These are phyloP conservation scores for Syrrhaptes paradoxus DNA, from an alignment of 2,113 vertebrate species.

Conservation along the genomic window DNA sequence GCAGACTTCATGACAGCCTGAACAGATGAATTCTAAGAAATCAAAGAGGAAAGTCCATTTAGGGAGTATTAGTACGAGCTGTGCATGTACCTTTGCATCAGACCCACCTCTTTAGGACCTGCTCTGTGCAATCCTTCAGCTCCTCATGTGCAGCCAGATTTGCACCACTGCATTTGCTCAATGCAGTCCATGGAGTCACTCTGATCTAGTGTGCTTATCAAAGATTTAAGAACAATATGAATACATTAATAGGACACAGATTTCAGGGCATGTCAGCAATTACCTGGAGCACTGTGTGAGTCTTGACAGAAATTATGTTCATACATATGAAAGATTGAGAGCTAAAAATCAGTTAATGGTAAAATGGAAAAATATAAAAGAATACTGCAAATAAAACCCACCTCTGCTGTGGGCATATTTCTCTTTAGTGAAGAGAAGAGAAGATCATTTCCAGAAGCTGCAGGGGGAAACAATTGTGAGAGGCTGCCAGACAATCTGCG, in stretches of 20 bases:
- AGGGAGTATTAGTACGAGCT: background rate
- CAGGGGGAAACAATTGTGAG: constrained; percentile 45
- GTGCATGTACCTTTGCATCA: background rate
- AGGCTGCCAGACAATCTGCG: constrained; percentile 42
- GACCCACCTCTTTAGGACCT: background rate
- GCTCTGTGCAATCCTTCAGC: background rate
- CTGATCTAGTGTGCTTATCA: background rate
- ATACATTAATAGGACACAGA: background rate
- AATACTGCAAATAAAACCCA: constrained; percentile 9
- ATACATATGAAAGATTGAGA: background rate
- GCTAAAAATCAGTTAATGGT: background rate
- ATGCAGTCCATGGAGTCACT: background rate
- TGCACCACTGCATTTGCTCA: background rate
- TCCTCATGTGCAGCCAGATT: background rate
- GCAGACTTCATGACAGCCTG: background rate
- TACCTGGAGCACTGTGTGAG: background rate
- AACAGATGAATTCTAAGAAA: background rate
- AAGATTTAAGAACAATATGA: background rate
- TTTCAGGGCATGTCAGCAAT: background rate
- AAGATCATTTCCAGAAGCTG: constrained; percentile 60
- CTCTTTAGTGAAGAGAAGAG: constrained; percentile 26
- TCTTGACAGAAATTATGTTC: background rate
- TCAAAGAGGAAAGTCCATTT: background rate
- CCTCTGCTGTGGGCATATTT: constrained; percentile 40
- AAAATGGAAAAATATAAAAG: constrained; percentile 30